Evolutionary conservation across 2,888 invertebrate genomes (phyloP).

Genomic region (Apotomis turbidana): DNA sequence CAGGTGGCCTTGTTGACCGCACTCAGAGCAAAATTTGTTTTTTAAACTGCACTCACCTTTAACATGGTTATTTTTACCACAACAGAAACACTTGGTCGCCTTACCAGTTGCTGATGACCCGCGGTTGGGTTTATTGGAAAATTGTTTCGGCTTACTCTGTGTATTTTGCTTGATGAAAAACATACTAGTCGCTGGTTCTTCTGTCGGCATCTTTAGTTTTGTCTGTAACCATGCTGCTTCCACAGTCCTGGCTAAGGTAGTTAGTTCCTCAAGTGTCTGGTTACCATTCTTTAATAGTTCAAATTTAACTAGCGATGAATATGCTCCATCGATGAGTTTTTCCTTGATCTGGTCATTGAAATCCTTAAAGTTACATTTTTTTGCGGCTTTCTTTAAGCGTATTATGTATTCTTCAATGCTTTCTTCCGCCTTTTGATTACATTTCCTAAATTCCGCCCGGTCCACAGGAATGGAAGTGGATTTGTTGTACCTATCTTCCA

Average conservation of each 20-base stretch:
- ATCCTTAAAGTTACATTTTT: neutral
- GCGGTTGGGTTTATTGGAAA: neutral
- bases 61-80: constrained; percentile 5
- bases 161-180: neutral
- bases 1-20: neutral
- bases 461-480: neutral
- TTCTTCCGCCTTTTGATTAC: neutral
- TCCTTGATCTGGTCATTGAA: neutral
- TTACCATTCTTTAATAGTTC: neutral
- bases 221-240: neutral
- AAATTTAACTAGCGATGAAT: neutral
- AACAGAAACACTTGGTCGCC: constrained; percentile 1
- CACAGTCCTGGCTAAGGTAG: neutral
- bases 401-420: neutral
- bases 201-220: neutral
- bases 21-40: neutral
- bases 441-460: neutral
- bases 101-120: neutral
- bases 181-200: neutral
- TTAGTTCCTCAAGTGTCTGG: neutral
- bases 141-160: neutral
- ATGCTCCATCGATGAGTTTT: neutral
- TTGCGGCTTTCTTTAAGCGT: neutral
- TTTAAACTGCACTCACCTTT: neutral
- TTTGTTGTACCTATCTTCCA: neutral